Conservation (phyloP, 2,797 vertebrate species). For the Cirrhinus molitorella region DNA sequence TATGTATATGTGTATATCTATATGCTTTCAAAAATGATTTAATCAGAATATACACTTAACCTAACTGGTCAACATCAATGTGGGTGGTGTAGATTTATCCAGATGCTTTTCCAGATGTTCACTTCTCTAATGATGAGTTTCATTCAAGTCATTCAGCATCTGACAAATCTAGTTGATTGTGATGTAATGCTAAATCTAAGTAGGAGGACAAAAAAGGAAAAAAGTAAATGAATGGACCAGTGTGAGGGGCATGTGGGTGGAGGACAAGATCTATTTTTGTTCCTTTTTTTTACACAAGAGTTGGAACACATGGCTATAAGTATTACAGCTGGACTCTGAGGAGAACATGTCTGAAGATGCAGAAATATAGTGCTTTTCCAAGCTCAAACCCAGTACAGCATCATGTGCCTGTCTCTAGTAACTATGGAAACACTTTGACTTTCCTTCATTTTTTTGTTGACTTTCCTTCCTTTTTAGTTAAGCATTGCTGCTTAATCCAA, state of each 20-base stretch:
- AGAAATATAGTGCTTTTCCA: conserved; percentile 9
- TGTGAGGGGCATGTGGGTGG: conserved; percentile 14
- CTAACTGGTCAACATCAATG: neutral
- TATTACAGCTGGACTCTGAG: conserved; percentile 27
- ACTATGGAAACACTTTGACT: conserved; percentile 11
- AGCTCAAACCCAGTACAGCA: neutral
- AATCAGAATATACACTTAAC: neutral
- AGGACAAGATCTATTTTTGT: conserved; percentile 39
- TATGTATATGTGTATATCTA: no score
- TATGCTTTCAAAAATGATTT: no score
- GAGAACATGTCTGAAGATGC: neutral
- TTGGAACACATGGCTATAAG: conserved; percentile 24
- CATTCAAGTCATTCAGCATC: conserved; percentile 11
- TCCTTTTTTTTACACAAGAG: conserved; percentile 20
- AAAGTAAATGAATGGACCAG: conserved; percentile 37
- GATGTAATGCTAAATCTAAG: conserved; percentile 28
- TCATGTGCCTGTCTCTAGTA: conserved; percentile 1
- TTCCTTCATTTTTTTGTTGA: neutral
- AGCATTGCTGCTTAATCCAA: neutral
- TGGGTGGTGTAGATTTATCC: neutral
- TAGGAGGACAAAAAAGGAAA: neutral
- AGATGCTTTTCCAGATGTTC: conserved; percentile 8
- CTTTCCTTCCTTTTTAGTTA: no score
- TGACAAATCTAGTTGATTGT: conserved; percentile 17
- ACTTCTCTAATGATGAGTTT: conserved; percentile 1